Percentiles rank a stretch among this genome's conserved stretches.
These are phyloP conservation scores for Platycheirus rosarum DNA, from an alignment of 2,888 invertebrate species.

Conservation along the genomic window DNA sequence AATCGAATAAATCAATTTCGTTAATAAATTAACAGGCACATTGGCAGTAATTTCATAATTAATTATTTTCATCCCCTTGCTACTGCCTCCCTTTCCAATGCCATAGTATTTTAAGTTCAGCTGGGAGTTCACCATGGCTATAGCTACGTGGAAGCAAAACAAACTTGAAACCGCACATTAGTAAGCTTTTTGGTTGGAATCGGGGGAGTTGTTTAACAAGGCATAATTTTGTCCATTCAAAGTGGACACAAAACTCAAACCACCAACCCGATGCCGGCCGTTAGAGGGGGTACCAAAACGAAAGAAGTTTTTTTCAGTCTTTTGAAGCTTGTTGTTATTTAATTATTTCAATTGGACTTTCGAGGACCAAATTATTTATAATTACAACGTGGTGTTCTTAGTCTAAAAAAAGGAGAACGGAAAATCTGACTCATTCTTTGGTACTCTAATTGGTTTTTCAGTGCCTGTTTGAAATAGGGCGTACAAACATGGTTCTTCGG, in stretches of 20 bases:
- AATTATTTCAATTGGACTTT: not conserved
- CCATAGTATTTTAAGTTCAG: not conserved
- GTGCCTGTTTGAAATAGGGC: too few relatives aligned
- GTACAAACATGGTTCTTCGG: too few relatives aligned
- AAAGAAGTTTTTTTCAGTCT: not conserved
- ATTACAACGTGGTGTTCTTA: too few relatives aligned
- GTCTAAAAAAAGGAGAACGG: too few relatives aligned
- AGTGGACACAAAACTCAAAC: slow-evolving; percentile 24
- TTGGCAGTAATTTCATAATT: slow-evolving; percentile 78
- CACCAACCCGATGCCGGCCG: not conserved
- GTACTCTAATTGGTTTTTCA: too few relatives aligned
- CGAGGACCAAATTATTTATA: too few relatives aligned
- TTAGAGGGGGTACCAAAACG: not conserved
- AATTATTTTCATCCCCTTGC: slow-evolving; percentile 77
- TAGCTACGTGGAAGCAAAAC: not conserved
- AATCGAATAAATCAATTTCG: slow-evolving; percentile 80
- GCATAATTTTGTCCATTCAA: slow-evolving; percentile 18
- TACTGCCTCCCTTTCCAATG: not conserved
- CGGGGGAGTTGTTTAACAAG: slow-evolving; percentile 7
- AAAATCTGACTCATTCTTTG: too few relatives aligned
- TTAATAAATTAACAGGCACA: slow-evolving; percentile 79
- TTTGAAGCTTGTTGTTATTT: not conserved
- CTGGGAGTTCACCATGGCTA: too few relatives aligned
- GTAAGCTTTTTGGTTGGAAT: slow-evolving; percentile 13
- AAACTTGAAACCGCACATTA: slow-evolving; percentile 32